Evolutionary conservation across 1,140 invertebrate species (phyloP).

Genomic region (Tribolium madens): DNA sequence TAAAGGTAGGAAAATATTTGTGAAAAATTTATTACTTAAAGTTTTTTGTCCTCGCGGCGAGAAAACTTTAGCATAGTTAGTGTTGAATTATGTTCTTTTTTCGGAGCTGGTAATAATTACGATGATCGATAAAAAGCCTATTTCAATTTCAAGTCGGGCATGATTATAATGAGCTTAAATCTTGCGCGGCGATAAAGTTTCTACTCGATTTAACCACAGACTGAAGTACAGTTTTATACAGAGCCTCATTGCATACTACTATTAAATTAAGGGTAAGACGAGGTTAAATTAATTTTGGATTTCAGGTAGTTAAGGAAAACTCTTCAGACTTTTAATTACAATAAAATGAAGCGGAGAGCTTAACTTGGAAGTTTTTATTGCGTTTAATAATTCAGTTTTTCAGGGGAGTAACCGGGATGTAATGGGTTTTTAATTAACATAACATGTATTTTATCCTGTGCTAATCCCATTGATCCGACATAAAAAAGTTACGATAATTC

Average conservation of each 20-base stretch:
- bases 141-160: constrained; percentile 19
- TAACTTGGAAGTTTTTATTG: constrained; percentile 47
- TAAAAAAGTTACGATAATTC: constrained; percentile 1
- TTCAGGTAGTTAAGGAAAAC: constrained; percentile 56
- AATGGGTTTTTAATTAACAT: constrained; percentile 36
- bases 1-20: constrained; percentile 12
- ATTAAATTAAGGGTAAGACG: constrained; percentile 54
- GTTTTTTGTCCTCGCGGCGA: constrained; percentile 5
- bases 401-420: constrained; percentile 27
- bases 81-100: constrained; percentile 39
- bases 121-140: constrained; percentile 18
- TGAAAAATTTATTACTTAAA: constrained; percentile 27
- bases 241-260: constrained; percentile 51
- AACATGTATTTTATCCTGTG: constrained; percentile 13
- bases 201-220: constrained; percentile 50
- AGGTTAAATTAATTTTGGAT: constrained; percentile 56
- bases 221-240: constrained; percentile 48
- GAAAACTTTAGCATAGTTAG: constrained; percentile 45
- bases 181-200: constrained; percentile 50
- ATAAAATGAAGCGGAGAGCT: constrained; percentile 51
- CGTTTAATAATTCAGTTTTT: constrained; percentile 49
- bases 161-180: constrained; percentile 47
- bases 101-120: constrained; percentile 2
- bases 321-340: constrained; percentile 55
- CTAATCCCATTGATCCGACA: constrained; percentile 9